phyloP scores from a whole-genome alignment of 2,797 vertebrate species.

The Pipistrellus pipistrellus region DNA sequence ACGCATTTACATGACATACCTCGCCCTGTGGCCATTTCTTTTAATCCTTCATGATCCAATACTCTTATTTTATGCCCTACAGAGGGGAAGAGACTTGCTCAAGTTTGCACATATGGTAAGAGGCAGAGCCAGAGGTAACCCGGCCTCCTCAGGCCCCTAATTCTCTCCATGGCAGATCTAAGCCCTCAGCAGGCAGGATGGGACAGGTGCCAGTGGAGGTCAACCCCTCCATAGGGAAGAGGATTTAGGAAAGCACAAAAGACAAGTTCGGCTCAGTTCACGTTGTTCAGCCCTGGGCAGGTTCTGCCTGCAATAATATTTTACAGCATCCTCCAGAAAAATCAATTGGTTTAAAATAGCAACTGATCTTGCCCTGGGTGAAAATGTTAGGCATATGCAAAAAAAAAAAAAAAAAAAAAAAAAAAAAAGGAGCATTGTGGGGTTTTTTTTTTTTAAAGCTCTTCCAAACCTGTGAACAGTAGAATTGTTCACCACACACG shows the following conservation, averaged over 20 bases:
- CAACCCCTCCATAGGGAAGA: neutral
- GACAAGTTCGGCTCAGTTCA: neutral
- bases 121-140: neutral
- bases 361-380: constrained; percentile 73
- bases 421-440: constrained; percentile 49
- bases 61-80: neutral
- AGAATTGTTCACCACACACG: neutral
- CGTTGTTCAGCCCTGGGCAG: constrained; percentile 59
- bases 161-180: neutral
- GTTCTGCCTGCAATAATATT: constrained; percentile 67
- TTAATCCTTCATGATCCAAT: neutral
- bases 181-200: neutral
- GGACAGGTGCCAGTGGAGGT: neutral
- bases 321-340: constrained; percentile 78
- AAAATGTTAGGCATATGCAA: constrained; percentile 77
- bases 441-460: constrained; percentile 47
- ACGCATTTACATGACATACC: neutral
- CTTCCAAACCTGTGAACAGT: constrained; percentile 38
- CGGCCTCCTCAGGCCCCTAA: neutral
- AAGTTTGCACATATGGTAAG: neutral
- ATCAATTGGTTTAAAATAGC: constrained; percentile 80
- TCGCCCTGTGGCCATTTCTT: neutral
- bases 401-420: constrained; percentile 59
- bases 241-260: neutral
- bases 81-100: neutral